Evolutionary conservation across 1,140 invertebrate genomes (phyloP), one percentile per base, ranked within the genome.

Genomic region (Hyphantria cunea): DNA sequence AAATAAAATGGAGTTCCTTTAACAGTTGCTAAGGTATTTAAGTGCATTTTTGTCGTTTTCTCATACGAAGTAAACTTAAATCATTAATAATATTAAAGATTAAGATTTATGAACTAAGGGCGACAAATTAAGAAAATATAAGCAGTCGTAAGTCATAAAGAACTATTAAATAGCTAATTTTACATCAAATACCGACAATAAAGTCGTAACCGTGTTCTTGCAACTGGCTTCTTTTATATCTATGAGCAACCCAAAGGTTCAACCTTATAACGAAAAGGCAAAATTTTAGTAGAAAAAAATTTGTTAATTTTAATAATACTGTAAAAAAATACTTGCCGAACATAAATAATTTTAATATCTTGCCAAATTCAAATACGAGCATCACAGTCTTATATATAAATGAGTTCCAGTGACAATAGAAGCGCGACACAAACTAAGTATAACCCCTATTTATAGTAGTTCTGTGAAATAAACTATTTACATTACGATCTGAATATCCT

Each of bases 231-330:
- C 45, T 58, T 32, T 58, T 41, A 44, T 32, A 45, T 44, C 15
- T 10, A 58, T 49, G 48, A 3, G 55, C 55, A 25, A 25, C 17
- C 17, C 17, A 25, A 25, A 25, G 17, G 17, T 25, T n/a, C n/a
- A n/a, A 25, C 17, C 17, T 25, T 25, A 25, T 25, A 3, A 25
- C 17, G 17, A 25, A 25, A 25, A 25, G 17, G 17, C 17, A 25
- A 25, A 25, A 25, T 25, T 25, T 25, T 25, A 25, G 17, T 3
- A 25, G 5, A 25, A 25, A 25, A 25, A 25, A 25, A n/a, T n/a
- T n/a, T n/a, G 17, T 48, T 58, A 48, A 58, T 58, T 48, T 58
- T 47, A 45, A 58, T 58, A 58, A 58, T 58, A 58, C 55, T 58
- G 55, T 10, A 39, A 32, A 58, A 48, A 45, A 58, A 58, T 58